Evolutionary conservation across 1,140 invertebrate genomes (phyloP).

Genomic region (Chlorops oryzae): DNA sequence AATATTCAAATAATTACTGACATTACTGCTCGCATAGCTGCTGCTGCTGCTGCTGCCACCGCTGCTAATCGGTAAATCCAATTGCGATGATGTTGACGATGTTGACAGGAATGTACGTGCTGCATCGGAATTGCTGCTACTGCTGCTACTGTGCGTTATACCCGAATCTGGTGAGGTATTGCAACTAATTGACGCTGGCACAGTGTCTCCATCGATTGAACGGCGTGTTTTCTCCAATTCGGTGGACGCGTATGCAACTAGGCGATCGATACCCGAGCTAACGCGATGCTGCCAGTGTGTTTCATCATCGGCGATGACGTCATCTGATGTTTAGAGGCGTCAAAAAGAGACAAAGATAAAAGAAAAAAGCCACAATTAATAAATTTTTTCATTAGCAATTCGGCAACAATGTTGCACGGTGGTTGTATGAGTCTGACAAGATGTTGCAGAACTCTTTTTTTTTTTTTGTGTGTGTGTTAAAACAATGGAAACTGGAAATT

Average conservation of each 20-base stretch:
- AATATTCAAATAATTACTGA: conserved; percentile 19
- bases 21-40: conserved; percentile 16
- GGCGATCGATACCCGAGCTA: conserved; percentile 72
- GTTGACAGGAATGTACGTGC: conserved; percentile 52
- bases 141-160: conserved; percentile 56
- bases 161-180: conserved; percentile 70
- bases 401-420: too few relatives aligned
- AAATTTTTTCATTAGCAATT: not conserved
- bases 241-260: conserved; percentile 79
- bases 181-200: conserved; percentile 51
- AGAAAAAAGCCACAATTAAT: not conserved
- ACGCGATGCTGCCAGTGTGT: conserved; percentile 75
- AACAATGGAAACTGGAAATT: too few relatives aligned
- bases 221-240: conserved; percentile 69
- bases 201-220: conserved; percentile 60
- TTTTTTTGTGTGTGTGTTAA: too few relatives aligned
- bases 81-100: conserved; percentile 44
- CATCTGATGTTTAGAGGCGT: conserved; percentile 24
- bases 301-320: conserved; percentile 53
- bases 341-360: not conserved
- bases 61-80: conserved; percentile 38
- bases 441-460: too few relatives aligned
- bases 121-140: conserved; percentile 51
- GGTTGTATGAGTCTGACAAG: too few relatives aligned
- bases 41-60: conserved; percentile 24